Base-by-base conservation (phyloP, 2,113 vertebrate genomes). In the Chaenogobius annularis region DNA sequence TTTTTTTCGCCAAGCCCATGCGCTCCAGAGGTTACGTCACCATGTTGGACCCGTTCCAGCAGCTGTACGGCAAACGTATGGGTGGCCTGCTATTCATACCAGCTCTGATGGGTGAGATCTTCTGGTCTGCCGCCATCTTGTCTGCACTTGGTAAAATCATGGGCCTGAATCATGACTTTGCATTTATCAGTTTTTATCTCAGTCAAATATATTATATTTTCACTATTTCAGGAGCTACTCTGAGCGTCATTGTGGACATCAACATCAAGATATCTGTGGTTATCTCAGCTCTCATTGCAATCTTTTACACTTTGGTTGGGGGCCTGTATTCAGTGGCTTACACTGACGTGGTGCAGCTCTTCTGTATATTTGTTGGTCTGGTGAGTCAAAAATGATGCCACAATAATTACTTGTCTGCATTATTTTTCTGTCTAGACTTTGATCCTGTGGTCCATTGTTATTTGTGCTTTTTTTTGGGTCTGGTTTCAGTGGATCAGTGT, bases 1-100 rank as follows among this genome's bases (percentile, higher is more conserved):
- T 99, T 66, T 99, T 99, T 80, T 99, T 99, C 66, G 98, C 98
- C 66, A 99, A 99, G 73, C 98, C 98, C 68, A 99, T 99, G 98
- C 93, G 98, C 80, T 97, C 97, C 50, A 94, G 94, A 73, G 98
- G 98, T 66, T 99, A 99, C 23, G 96, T 99, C 90, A 99, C 98
- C 78, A 99, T 99, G 98, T 80, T 99, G 80, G 98, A 99, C 79
- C 98, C 98, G 0, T 99, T 99, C 90, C 98, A 99, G 90, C 98
- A 98, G 85, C 69, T 96, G 68, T 99, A 99, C 64, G 98, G 98
- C 43, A 97, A 98, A 87, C 94, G 98, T 69, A 98, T 99, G 98
- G 98, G 98, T 1, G 98, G 98, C 1, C 93, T 99, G 50, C 92
- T 99, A 5, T 99, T 99, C 85, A 96, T 99, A 90, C 98, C 98